Evolutionary conservation across 2,888 invertebrate species (phyloP), one percentile per base, ranked within the genome.

Genomic region (Rambutsinella grinnellia): DNA sequence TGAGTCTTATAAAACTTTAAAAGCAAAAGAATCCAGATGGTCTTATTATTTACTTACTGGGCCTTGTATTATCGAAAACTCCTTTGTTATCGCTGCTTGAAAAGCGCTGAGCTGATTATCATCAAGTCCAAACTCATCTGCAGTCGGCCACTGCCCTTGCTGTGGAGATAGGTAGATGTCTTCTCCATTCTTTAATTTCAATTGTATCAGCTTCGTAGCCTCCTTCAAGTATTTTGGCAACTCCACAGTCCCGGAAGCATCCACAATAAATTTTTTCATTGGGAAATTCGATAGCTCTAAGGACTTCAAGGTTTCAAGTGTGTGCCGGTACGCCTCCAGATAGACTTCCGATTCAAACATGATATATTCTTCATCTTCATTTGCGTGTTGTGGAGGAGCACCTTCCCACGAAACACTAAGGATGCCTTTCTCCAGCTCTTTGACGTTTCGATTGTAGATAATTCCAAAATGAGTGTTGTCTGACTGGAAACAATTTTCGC

Each of bases 301-400:
- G 0, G 86, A 86, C 84, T 93, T 90, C 26, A 95, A 85, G n/a
- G 78, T 81, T 47, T 79, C 57, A 10, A 83, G 47, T 6, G 82
- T 81, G 24, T 82, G 70, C 79, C 91, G 89, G 85, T 94, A 95
- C 0, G 94, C 93, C 85, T 94, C 94, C 85, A 94, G 94, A 86
- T 92, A 95, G 0, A 93, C 91, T 62, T 90, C 91, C 63, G 93
- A 92, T 85, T 94, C 94, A 1, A 93, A 89, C 92, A 94, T 93
- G 0, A 90, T 84, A 76, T 89, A 90, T 0, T 86, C 79, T 76
- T 87, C 85, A 0, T 86, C 85, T 24, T 24, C 23, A 24, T 76
- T 66, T n/a, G n/a, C n/a, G n/a, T 76, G 61, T 26, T 68, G 66
- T 15, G 80, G 76, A 0, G 80, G 71, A 1, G 63, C n/a, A 24